Base-by-base conservation (phyloP, 2,888 invertebrate genomes). In the Ochlodes sylvanus region DNA sequence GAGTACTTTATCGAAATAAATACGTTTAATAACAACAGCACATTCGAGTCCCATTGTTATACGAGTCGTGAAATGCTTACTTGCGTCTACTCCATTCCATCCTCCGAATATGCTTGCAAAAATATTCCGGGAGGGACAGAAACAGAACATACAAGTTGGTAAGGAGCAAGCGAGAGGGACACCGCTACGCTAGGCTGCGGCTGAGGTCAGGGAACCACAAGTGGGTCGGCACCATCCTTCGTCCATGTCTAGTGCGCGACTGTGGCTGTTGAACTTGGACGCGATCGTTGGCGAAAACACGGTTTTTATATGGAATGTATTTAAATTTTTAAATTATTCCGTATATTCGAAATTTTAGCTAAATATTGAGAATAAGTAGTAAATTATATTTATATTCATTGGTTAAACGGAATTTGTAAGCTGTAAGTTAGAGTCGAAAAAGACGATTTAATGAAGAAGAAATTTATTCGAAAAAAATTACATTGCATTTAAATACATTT, bases 201-300 rank as follows among this genome's bases (percentile, higher is more conserved):
- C 84, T 86, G 92, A 91, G 92, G 92, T 93, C 92, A 92, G 87
- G 87, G 92, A 92, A 92, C 93, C 88, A 84, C 89, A 93, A 92
- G 90, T 93, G 84, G 93, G 92, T 90, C 91, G 89, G 79, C 87
- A 89, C 84, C 90, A 89, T 92, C 92, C 92, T 93, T 90, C 89
- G 88, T 83, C 84, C 84, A 84, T 80, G 86, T 84, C 85, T 86
- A 84, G 80, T 82, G 81, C 78, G 75, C 79, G 66, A 62, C 76
- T 78, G 75, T 85, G 85, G 81, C 81, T 84, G 84, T 82, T 91
- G 90, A 92, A 91, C 92, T 92, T 92, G 92, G 86, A 88, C 86
- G 85, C 78, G 71, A 77, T 84, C 76, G 76, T 73, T 71, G 70
- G 80, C 79, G 80, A 87, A 88, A 92, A 91, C 92, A 90, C 89